Evolutionary conservation across 1,140 invertebrate species (phyloP), one percentile per base, ranked within the genome.

Genomic region (Bombus sylvicola): DNA sequence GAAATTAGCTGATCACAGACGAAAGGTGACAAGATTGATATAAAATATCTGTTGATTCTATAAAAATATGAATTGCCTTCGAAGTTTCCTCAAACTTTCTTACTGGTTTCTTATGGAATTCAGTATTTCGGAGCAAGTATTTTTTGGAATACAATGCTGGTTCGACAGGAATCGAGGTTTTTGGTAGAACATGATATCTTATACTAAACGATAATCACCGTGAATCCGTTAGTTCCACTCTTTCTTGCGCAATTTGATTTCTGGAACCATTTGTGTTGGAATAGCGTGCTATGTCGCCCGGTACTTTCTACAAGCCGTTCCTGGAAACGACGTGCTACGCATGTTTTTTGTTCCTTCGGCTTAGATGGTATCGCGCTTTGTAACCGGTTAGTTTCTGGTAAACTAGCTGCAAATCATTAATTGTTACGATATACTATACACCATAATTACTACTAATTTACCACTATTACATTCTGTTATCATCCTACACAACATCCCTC

Each of bases 291-390:
- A 41, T 43, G 28, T 22, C 43, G 39, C 39, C 41, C 47, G n/a
- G 77, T 47, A 72, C 69, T 74, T 74, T 74, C 80, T 62, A 73
- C 69, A 12, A 41, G 5, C 69, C 53, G 37, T 74, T 62, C 80
- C 13, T 57, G 31, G 69, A 74, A 43, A 62, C 80, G 80, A 82
- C 80, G 80, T 82, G 80, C 69, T 39, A n/a, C 69, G 80, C 57
- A 82, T 82, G n/a, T 39, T 81, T 81, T 71, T 71, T 71, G 31
- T 53, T 81, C 43, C 41, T 71, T 57, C 34, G 43, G 47, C 53
- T 69, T 28, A 57, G 66, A 81, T 81, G 13, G 4, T 81, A 81
- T 81, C 78, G 34, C 18, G 66, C 41, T 79, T 28, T 34, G 77
- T 68, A 66, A 79, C 62, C 77, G n/a, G 62, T 79, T 79, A 28